Conservation (phyloP, 2,113 vertebrate species). For the Steatornis caripensis region DNA sequence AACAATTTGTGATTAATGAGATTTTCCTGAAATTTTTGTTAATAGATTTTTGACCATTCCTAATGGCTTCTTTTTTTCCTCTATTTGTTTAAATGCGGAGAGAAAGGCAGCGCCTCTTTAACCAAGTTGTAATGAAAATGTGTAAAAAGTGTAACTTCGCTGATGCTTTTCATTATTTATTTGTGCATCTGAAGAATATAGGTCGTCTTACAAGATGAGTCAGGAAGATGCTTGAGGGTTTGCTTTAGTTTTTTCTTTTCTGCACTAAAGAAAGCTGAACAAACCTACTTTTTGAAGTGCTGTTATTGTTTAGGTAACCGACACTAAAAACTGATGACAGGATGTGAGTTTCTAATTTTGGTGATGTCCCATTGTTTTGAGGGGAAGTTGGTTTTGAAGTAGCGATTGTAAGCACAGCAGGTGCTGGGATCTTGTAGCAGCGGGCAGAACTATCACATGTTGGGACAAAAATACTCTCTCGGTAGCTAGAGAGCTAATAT, state of each 20-base stretch:
- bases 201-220: neutral
- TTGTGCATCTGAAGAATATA: neutral
- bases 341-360: constrained; percentile 54
- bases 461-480: constrained; percentile 4
- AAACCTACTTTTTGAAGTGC: constrained; percentile 1
- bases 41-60: neutral
- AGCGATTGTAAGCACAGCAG: constrained; percentile 28
- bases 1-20: neutral
- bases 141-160: neutral
- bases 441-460: neutral
- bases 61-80: neutral
- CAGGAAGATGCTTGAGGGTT: neutral
- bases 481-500: neutral
- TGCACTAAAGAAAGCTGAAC: neutral
- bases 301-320: constrained; percentile 41
- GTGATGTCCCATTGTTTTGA: constrained; percentile 38
- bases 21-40: neutral
- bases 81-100: neutral
- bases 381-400: constrained; percentile 40
- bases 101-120: neutral
- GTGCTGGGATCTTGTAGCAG: neutral
- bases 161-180: neutral
- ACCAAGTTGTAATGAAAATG: neutral
- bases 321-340: neutral
- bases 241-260: neutral